Percentiles rank a stretch among this genome's conserved stretches.
phyloP scores from a whole-genome alignment of 2,888 invertebrate genomes.

The Blastobasis adustella region DNA sequence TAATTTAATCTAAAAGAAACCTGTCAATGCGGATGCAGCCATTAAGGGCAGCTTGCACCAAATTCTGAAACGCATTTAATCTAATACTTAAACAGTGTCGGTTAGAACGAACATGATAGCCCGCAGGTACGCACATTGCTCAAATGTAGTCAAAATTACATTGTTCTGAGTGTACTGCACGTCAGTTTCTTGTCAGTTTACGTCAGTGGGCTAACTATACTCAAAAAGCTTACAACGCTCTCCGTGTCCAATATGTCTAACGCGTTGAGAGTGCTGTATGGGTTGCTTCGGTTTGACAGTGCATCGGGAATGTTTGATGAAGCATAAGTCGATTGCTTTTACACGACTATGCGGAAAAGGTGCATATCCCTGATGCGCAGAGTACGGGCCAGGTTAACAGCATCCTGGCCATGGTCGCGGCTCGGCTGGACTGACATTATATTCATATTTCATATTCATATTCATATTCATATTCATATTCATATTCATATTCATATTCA shows the following conservation, averaged over 20 bases:
- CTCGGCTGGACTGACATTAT: not conserved
- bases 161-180: constrained; percentile 6
- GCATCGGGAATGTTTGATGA: constrained; percentile 1
- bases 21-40: too few relatives aligned
- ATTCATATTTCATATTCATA: too few relatives aligned
- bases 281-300: constrained; percentile 8
- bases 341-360: not conserved
- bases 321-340: not conserved
- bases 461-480: too few relatives aligned
- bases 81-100: not conserved
- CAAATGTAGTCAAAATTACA: not conserved
- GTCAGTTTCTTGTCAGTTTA: constrained; percentile 1
- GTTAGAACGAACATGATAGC: constrained; percentile 5
- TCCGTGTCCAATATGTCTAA: constrained; percentile 8
- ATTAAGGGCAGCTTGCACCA: too few relatives aligned
- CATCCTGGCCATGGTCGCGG: not conserved
- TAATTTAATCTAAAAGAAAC: too few relatives aligned
- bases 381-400: not conserved
- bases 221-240: constrained; percentile 1
- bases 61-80: too few relatives aligned
- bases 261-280: constrained; percentile 2
- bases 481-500: too few relatives aligned
- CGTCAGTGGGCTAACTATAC: constrained; percentile 5
- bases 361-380: not conserved
- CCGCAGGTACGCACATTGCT: constrained; percentile 8